Base-by-base conservation (phyloP, 2,888 invertebrate genomes). In the Pelosia muscerda region DNA sequence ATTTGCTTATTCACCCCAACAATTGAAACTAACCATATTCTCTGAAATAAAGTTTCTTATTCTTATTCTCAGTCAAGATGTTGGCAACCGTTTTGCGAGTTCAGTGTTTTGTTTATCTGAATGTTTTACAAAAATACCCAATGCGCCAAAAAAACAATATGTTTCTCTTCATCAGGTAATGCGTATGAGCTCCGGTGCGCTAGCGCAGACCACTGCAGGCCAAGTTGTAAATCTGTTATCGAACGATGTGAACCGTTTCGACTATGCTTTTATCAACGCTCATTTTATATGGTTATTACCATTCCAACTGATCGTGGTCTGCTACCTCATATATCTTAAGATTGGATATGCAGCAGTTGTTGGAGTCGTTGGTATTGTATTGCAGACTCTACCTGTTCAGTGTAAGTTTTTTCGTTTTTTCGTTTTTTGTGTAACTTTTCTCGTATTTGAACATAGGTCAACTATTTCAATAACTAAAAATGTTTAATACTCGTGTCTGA, bases 211-310 rank as follows among this genome's bases (percentile, higher is more conserved):
- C 0, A 95, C 98, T 0, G 97, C 97, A 0, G 99, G 99, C 0
- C 98, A 99, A 90, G 96, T 99, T 65, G 97, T 99, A 19, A 99
- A 99, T 92, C 94, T 99, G 8, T 95, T 99, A 65, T 98, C 99
- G 8, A 99, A 99, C 85, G 99, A 99, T 89, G 98, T 99, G 13
- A 97, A 97, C 88, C 96, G 99, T 55, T 97, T 99, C 85, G 99
- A 99, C 89, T 96, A 97, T 89, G 97, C 97, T 5, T 96, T 97
- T 71, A 96, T 97, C 67, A 98, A 97, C 87, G 94, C 98, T 11
- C 98, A 98, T 88, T 98, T 97, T 91, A 96, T 99, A 86, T 98
- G 98, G 98, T 96, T 98, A 42, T 96, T 98, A 74, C 98, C 99
- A 0, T 84, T 98, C 11, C 96, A 96, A 88, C 95, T 96, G 69